Evolutionary conservation across 2,888 invertebrate species (phyloP).

Genomic region (Drosophila engyochracea): DNA sequence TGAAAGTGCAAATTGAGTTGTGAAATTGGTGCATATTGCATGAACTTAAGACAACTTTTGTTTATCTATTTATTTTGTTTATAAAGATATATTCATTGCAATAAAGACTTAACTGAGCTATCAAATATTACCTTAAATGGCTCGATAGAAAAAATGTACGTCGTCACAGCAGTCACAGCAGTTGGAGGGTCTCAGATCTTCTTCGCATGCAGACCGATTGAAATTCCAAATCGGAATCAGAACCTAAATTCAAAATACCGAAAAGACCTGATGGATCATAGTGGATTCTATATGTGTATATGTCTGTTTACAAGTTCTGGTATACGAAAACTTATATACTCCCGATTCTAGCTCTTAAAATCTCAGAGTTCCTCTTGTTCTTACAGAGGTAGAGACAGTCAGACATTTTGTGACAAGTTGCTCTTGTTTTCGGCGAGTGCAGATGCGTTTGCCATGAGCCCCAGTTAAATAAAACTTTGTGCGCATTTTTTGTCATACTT

Average conservation of each 20-base stretch:
- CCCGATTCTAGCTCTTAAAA: neutral
- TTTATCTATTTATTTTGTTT: neutral
- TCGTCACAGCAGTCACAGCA: neutral
- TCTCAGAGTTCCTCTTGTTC: neutral
- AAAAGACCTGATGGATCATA: neutral
- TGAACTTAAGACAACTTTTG: neutral
- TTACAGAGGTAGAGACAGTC: neutral
- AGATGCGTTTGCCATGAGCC: slow-evolving; percentile 26
- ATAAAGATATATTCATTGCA: no score
- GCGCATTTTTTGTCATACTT: slow-evolving; percentile 69
- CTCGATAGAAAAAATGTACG: neutral
- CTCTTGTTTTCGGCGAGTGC: slow-evolving; percentile 33
- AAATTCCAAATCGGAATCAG: no score
- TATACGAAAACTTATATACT: no score
- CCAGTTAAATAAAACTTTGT: slow-evolving; percentile 68
- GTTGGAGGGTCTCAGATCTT: neutral
- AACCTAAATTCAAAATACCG: no score
- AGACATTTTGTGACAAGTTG: neutral
- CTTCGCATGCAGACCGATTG: neutral
- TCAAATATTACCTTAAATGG: no score
- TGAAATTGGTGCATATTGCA: neutral
- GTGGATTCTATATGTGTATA: neutral
- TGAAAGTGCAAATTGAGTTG: neutral
- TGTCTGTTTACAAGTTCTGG: neutral
- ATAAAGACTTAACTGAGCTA: no score